phyloP scores from a whole-genome alignment of 2,113 vertebrate species.

The Pachypanchax playfairii region DNA sequence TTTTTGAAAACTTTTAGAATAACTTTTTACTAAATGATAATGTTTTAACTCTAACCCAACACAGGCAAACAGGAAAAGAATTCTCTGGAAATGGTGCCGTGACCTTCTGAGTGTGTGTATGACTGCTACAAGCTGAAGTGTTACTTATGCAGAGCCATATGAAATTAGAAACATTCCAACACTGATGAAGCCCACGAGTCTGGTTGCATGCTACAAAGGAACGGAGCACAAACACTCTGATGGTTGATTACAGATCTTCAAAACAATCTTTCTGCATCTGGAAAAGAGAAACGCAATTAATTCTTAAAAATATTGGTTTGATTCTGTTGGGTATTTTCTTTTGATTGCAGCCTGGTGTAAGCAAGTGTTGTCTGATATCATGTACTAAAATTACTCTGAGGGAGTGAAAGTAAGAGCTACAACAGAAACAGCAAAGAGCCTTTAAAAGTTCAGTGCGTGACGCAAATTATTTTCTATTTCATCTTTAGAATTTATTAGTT shows the following conservation, averaged over 20 bases:
- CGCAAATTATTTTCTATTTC: not conserved
- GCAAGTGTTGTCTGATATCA: constrained; percentile 51
- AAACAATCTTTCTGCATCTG: constrained; percentile 65
- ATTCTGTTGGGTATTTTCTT: constrained; percentile 56
- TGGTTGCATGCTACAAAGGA: constrained; percentile 43
- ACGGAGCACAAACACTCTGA: constrained; percentile 51
- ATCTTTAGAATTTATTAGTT: not conserved
- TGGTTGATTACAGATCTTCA: constrained; percentile 62
- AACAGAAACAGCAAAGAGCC: constrained; percentile 17
- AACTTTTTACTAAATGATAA: not conserved
- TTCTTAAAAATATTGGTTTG: constrained; percentile 61
- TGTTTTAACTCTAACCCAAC: not conserved
- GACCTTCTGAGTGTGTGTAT: constrained; percentile 46
- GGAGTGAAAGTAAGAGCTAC: constrained; percentile 21
- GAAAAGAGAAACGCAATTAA: constrained; percentile 49
- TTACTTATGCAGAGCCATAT: constrained; percentile 31
- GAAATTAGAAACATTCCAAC: constrained; percentile 60
- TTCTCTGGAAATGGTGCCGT: constrained; percentile 36
- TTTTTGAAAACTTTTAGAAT: too few species aligned
- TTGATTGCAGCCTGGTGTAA: constrained; percentile 55
- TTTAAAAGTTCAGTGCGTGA: constrained; percentile 4
- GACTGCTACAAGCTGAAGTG: constrained; percentile 51
- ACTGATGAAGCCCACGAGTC: constrained; percentile 52
- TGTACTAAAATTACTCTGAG: constrained; percentile 34
- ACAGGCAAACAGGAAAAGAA: constrained; percentile 17